Evolutionary conservation across 2,797 vertebrate genomes (phyloP).

Genomic region (Neomorphus geoffroyi): DNA sequence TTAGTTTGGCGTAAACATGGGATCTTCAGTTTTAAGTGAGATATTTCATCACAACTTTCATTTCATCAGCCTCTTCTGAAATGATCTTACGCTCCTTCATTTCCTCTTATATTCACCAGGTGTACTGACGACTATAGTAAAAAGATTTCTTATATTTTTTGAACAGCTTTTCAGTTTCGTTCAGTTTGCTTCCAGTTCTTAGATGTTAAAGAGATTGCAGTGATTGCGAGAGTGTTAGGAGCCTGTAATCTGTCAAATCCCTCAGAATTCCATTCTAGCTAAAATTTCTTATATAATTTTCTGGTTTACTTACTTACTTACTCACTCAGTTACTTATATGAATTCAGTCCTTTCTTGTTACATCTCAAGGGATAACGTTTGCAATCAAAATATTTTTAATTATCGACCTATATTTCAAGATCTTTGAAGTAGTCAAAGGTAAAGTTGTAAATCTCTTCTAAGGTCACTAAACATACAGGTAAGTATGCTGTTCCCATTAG

Average conservation of each 20-base stretch:
- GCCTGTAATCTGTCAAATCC: conserved; percentile 48
- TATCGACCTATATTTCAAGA: not conserved
- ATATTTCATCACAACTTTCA: not conserved
- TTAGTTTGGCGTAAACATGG: not conserved
- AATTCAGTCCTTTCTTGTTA: not conserved
- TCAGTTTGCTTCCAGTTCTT: not conserved
- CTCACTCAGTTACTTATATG: not conserved
- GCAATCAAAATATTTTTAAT: not conserved
- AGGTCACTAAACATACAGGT: not conserved
- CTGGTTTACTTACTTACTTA: not conserved
- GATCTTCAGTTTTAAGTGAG: not conserved
- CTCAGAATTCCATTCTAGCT: not conserved
- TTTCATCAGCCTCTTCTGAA: not conserved
- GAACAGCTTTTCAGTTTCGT: not conserved
- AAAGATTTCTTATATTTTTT: not conserved
- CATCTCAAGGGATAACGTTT: not conserved
- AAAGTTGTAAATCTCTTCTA: not conserved
- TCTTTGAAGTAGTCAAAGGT: not conserved
- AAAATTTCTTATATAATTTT: not conserved
- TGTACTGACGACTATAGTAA: not conserved
- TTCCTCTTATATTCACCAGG: not conserved
- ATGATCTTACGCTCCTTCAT: not conserved
- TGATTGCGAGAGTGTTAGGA: conserved; percentile 15
- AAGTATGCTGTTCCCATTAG: not conserved
- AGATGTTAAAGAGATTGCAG: conserved; percentile 24